Percentiles rank a stretch among this genome's conserved stretches.
Conservation (phyloP, 2,113 vertebrate species). For the Centropus unirufus region DNA sequence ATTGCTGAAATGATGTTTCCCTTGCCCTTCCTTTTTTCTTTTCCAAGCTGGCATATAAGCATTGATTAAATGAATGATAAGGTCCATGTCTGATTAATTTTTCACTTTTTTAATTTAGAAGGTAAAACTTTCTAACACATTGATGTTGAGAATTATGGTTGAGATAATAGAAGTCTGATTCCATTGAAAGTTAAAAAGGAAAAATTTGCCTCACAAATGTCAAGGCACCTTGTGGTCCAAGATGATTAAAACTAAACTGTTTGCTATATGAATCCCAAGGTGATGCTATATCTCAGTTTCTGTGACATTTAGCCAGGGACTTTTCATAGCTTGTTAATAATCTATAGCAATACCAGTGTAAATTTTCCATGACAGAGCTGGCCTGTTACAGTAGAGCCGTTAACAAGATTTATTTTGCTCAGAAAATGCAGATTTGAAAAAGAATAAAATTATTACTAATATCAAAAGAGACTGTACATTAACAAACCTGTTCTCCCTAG, state of each 20-base stretch:
- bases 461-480: constrained; percentile 48
- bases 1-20: not conserved
- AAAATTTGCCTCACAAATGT: constrained; percentile 78
- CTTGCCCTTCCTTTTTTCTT: constrained; percentile 36
- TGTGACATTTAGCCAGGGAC: constrained; percentile 80
- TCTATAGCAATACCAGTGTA: constrained; percentile 77
- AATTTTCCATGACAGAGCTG: constrained; percentile 74
- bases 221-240: constrained; percentile 75
- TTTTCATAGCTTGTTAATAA: constrained; percentile 84
- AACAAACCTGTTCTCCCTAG: not conserved
- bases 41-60: not conserved
- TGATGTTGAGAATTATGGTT: constrained; percentile 72
- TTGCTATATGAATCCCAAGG: constrained; percentile 81
- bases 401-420: constrained; percentile 79
- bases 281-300: constrained; percentile 72
- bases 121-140: constrained; percentile 70
- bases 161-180: constrained; percentile 73
- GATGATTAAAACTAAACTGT: constrained; percentile 85
- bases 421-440: constrained; percentile 71
- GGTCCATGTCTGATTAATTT: constrained; percentile 58
- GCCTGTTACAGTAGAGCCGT: constrained; percentile 67
- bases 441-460: constrained; percentile 43
- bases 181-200: constrained; percentile 69
- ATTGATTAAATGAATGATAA: constrained; percentile 69
- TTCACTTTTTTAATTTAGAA: constrained; percentile 75